Evolutionary conservation across 2,888 invertebrate genomes (phyloP).

Genomic region (Nebria salina): DNA sequence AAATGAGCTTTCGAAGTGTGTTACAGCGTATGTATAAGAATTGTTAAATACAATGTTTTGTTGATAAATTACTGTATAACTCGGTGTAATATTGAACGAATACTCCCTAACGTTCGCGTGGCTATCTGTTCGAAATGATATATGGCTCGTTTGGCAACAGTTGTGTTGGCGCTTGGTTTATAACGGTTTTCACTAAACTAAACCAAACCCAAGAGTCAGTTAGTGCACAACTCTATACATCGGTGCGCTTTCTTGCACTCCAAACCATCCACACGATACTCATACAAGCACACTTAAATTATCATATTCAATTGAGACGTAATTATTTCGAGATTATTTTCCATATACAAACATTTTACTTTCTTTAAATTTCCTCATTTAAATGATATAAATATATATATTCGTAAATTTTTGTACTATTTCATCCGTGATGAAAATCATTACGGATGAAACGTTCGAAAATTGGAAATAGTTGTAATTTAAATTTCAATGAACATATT

Average conservation of each 20-base stretch:
- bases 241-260: neutral
- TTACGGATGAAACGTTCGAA: neutral
- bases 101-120: neutral
- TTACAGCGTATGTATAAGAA: neutral
- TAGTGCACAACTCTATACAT: neutral
- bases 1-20: neutral
- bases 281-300: neutral
- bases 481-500: neutral
- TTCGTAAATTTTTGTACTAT: too few relatives aligned
- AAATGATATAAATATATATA: too few relatives aligned
- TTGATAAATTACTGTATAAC: neutral
- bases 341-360: too few relatives aligned
- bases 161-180: neutral
- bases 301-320: neutral
- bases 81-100: neutral
- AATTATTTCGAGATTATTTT: neutral
- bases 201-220: neutral
- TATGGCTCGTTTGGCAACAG: slow-evolving; percentile 1
- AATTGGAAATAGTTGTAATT: neutral
- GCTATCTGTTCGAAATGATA: neutral
- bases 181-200: neutral
- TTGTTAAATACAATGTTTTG: neutral
- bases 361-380: too few relatives aligned
- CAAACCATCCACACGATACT: neutral
- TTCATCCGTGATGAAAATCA: too few relatives aligned